Evolutionary conservation across 2,113 vertebrate genomes (phyloP).

Genomic region (Paramormyrops kingsleyae): DNA sequence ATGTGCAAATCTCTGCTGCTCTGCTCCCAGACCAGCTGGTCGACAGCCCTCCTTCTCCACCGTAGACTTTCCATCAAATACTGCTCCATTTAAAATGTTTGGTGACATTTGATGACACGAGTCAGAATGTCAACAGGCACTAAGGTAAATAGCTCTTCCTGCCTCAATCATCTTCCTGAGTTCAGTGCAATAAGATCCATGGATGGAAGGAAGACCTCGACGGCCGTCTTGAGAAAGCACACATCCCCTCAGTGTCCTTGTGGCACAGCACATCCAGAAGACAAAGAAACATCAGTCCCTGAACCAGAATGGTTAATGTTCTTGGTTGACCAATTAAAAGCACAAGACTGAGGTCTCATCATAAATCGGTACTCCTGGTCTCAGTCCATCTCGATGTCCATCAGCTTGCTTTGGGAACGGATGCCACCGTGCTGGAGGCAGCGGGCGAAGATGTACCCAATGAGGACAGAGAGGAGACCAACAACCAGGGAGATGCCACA

Average conservation of each 20-base stretch:
- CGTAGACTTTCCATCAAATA: neutral
- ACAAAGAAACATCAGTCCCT: neutral
- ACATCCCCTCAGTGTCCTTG: neutral
- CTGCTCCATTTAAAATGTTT: neutral
- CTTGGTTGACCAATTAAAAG: neutral
- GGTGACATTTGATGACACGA: neutral
- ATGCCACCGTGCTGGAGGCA: conserved; percentile 63
- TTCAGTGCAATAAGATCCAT: neutral
- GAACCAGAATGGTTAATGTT: neutral
- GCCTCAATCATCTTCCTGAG: neutral
- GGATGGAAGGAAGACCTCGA: neutral
- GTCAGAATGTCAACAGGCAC: neutral
- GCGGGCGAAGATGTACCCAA: conserved; percentile 69
- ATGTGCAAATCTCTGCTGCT: neutral
- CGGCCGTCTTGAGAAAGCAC: neutral
- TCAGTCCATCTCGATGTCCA: conserved; percentile 76
- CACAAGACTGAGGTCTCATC: neutral
- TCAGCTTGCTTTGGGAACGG: conserved; percentile 57
- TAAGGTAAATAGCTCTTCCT: neutral
- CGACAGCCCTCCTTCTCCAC: neutral
- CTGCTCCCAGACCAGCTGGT: neutral
- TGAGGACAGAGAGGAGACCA: conserved; percentile 69
- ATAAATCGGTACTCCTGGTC: neutral
- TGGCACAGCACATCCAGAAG: neutral
- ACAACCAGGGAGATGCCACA: conserved; percentile 55